These are phyloP conservation scores for Aurelia sp. DNA, from an alignment of 30 jellyfish, hydroid and myxozoan species.

Conservation along the genomic window DNA sequence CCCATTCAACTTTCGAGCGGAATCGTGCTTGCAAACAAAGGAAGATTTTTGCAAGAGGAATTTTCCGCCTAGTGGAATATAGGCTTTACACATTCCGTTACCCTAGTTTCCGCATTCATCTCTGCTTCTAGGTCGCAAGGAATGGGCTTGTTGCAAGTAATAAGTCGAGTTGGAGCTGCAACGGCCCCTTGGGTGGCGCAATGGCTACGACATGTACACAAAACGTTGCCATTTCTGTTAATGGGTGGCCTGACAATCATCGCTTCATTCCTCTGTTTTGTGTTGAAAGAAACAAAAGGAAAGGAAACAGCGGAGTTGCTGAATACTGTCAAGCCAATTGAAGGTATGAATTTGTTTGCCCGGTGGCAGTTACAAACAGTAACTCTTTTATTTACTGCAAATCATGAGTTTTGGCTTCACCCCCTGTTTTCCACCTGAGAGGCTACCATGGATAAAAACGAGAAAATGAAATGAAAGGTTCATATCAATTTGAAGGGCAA, in stretches of 20 bases:
- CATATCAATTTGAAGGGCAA: too few species aligned
- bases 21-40: too few species aligned
- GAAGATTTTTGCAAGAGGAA: too few species aligned
- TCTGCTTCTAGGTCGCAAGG: constrained; percentile 67
- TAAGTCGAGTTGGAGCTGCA: constrained; percentile 98
- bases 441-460: too few species aligned
- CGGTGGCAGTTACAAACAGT: too few species aligned
- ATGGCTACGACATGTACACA: constrained; percentile 77
- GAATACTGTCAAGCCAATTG: background rate
- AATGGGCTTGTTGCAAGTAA: constrained; percentile 92
- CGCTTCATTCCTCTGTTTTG: constrained; percentile 73
- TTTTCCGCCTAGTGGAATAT: too few species aligned
- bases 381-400: too few species aligned
- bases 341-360: constrained; percentile 1
- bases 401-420: too few species aligned
- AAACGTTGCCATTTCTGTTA: constrained; percentile 76
- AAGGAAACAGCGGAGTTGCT: constrained; percentile 86
- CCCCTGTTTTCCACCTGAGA: too few species aligned
- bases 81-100: background rate
- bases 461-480: too few species aligned
- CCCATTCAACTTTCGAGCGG: too few species aligned
- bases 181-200: constrained; percentile 99
- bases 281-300: constrained; percentile 90
- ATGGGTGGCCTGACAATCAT: constrained; percentile 89
- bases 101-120: background rate